phyloP scores from a whole-genome alignment of 2,888 invertebrate genomes.

The Chaitophorus viminalis region DNA sequence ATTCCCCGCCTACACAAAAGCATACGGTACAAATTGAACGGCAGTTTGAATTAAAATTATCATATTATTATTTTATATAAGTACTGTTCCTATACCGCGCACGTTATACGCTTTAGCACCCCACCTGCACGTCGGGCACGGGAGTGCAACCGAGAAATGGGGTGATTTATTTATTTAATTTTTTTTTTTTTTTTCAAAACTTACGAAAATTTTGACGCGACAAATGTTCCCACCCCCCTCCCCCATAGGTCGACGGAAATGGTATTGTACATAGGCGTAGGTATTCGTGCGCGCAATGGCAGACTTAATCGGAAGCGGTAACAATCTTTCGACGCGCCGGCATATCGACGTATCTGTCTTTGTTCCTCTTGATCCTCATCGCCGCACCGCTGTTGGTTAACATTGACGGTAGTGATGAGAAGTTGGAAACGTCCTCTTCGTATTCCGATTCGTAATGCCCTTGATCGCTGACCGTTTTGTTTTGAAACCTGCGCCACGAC shows the following conservation, averaged over 20 bases:
- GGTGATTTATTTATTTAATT: not conserved
- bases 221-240: too few species aligned
- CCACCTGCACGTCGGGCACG: too few species aligned
- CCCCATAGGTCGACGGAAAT: not conserved
- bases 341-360: not conserved
- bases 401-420: conserved; percentile 32
- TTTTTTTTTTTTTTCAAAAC: not conserved
- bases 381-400: not conserved
- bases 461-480: conserved; percentile 48
- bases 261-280: too few species aligned
- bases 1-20: not conserved
- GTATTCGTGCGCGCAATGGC: not conserved
- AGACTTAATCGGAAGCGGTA: conserved; percentile 51
- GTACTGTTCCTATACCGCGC: not conserved
- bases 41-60: conserved; percentile 26
- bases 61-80: not conserved
- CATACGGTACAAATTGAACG: conserved; percentile 7
- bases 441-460: conserved; percentile 25
- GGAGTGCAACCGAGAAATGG: not conserved
- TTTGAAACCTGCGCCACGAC: conserved; percentile 29
- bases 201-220: not conserved
- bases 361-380: not conserved
- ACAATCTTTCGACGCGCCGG: conserved; percentile 1
- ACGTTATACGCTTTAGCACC: too few species aligned
- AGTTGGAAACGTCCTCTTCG: conserved; percentile 4